Evolutionary conservation across 2,888 invertebrate genomes (phyloP), one percentile per base, ranked within the genome.

Genomic region (Drosophila paracracens): DNA sequence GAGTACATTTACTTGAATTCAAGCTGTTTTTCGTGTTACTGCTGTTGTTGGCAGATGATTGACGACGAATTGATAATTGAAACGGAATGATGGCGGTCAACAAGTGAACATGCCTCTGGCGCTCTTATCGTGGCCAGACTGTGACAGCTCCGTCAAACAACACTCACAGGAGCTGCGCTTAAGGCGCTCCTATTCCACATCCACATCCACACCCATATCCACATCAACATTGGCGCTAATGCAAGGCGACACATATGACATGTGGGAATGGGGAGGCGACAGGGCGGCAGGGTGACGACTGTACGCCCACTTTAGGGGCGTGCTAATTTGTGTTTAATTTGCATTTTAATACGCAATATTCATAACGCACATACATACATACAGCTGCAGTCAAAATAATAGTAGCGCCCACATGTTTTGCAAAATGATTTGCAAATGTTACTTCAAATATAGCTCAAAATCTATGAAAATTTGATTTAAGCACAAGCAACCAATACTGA

Each of bases 251-350:
- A 65, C 67, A 46, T 51, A 60, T 51, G 67, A 53, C 27, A 18
- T 29, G 10, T 50, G 18, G 11, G 10, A 10, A 10, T 36, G 31
- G 11, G 48, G n/a, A 27, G 43, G 6, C 1, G 6, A 1, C 3
- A 43, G 13, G 7, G 46, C 4, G 16, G 8, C 46, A 46, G 33
- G 36, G 48, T n/a, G 21, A 38, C 57, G 61, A 16, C 25, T 16
- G 16, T 25, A 16, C 46, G 46, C 46, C 46, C 21, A 46, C 46
- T 76, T 77, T 71, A 65, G 70, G 68, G 75, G 71, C 76, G 76
- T 86, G 89, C 87, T 85, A 89, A 85, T 87, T 89, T 78, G 70
- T 63, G 73, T 81, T 89, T 84, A 89, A 89, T 89, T 86, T 89
- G 80, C 89, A 87, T 85, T 86, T 85, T 79, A 88, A 88, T 85